A percentile compares a stretch with the other conserved stretches of the same genome.
Evolutionary conservation across 92 coral and sea anemone genomes (phyloP).

Genomic region (Phenganax stokvisi): DNA sequence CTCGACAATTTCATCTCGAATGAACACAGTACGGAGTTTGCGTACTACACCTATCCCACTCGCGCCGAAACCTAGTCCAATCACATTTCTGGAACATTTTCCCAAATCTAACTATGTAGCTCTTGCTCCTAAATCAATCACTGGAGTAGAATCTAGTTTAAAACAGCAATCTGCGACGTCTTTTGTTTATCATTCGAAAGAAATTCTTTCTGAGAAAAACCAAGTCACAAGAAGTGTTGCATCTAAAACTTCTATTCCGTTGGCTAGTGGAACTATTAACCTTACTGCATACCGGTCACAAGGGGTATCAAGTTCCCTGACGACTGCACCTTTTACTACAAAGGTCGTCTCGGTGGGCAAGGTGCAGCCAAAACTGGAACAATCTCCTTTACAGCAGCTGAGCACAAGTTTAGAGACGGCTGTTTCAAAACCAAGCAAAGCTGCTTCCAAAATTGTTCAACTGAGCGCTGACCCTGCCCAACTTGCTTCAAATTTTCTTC

Average conservation of each 20-base stretch:
- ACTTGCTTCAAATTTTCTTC: conserved; percentile 20
- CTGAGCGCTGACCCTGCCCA: conserved; percentile 21
- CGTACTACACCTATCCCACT: conserved; percentile 23
- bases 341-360: neutral
- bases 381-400: neutral
- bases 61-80: conserved; percentile 28
- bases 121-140: conserved; percentile 21
- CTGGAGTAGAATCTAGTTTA: neutral
- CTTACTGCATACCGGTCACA: neutral
- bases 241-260: neutral
- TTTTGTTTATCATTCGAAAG: conserved; percentile 7
- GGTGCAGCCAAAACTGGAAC: neutral
- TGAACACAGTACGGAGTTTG: neutral
- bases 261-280: neutral
- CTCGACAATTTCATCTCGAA: conserved; percentile 9
- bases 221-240: neutral
- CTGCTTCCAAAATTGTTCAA: neutral
- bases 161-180: neutral
- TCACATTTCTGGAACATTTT: neutral
- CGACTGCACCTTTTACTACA: conserved; percentile 2
- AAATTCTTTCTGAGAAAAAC: neutral
- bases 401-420: neutral
- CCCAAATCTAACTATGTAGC: conserved; percentile 8
- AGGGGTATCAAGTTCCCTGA: neutral
- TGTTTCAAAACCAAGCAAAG: neutral